These are phyloP conservation scores for Thunnus maccoyii DNA, from an alignment of 2,113 vertebrate species.

Conservation along the genomic window DNA sequence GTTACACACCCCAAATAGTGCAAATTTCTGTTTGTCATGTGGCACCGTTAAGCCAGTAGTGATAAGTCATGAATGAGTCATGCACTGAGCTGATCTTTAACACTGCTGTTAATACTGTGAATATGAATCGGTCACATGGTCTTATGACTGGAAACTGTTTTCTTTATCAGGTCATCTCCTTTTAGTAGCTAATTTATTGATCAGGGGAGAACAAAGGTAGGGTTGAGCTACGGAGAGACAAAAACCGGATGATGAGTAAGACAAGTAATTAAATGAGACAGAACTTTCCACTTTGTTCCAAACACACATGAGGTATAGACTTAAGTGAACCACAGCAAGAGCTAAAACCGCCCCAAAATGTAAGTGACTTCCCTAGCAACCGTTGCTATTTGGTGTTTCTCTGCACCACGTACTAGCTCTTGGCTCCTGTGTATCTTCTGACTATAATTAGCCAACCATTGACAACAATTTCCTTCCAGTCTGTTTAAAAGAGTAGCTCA, in stretches of 20 bases:
- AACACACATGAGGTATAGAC: neutral
- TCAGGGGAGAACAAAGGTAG: neutral
- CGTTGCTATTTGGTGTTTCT: constrained; percentile 71
- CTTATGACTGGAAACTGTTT: neutral
- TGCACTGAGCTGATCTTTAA: neutral
- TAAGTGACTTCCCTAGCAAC: constrained; percentile 69
- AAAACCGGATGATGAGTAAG: neutral
- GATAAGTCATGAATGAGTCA: constrained; percentile 48
- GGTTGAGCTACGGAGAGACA: neutral
- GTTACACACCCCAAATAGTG: constrained; percentile 53
- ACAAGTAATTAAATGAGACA: neutral
- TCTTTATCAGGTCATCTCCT: neutral
- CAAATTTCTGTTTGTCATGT: constrained; percentile 1
- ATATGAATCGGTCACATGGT: neutral
- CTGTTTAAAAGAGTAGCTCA: constrained; percentile 48
- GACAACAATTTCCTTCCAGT: constrained; percentile 51
- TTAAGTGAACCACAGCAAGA: neutral
- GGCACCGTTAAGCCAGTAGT: neutral
- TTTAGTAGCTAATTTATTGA: no score
- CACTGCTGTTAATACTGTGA: neutral
- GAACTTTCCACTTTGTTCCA: constrained; percentile 17
- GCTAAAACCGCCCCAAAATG: neutral
- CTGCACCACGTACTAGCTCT: constrained; percentile 31
- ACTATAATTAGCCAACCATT: constrained; percentile 76
- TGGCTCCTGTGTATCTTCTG: constrained; percentile 63